A percentile compares a stretch with the other conserved stretches of the same genome.
Evolutionary conservation across 1,140 invertebrate species (phyloP).

Genomic region (Philopotamus ludificatus): DNA sequence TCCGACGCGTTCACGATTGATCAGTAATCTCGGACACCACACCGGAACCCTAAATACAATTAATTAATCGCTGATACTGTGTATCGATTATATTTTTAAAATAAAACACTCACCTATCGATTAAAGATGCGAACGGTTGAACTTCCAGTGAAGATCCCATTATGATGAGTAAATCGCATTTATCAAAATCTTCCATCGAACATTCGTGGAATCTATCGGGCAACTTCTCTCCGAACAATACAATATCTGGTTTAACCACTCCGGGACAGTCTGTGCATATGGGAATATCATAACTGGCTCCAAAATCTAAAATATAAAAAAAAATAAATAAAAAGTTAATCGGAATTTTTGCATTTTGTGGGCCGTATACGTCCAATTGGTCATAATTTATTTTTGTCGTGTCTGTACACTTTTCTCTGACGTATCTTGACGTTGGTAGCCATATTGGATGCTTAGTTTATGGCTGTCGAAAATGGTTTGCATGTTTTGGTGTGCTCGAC

Average conservation of each 20-base stretch:
- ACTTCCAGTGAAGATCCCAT: constrained; percentile 94
- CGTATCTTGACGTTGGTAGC: too few relatives aligned
- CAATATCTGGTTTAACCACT: constrained; percentile 90
- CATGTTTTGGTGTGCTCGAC: too few relatives aligned
- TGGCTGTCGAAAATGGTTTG: too few relatives aligned
- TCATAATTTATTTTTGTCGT: too few relatives aligned
- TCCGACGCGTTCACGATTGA: constrained; percentile 79
- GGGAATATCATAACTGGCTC: constrained; percentile 76
- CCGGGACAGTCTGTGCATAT: constrained; percentile 69
- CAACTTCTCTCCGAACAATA: constrained; percentile 91
- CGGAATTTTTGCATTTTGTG: too few relatives aligned
- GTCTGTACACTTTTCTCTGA: too few relatives aligned
- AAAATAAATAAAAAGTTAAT: too few relatives aligned
- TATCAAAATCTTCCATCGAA: constrained; percentile 71
- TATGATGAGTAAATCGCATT: constrained; percentile 91
- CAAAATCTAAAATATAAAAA: constrained; percentile 41
- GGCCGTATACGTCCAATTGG: too few relatives aligned
- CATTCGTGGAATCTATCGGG: constrained; percentile 72
- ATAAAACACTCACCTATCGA: constrained; percentile 63
- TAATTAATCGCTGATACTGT: neutral
- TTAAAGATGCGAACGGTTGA: constrained; percentile 91
- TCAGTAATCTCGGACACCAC: constrained; percentile 76
- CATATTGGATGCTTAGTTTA: too few relatives aligned
- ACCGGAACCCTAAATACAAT: constrained; percentile 61
- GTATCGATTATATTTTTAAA: neutral